These are phyloP conservation scores for Xiphydria camelus DNA, from an alignment of 2,888 invertebrate genomes.

Conservation along the genomic window DNA sequence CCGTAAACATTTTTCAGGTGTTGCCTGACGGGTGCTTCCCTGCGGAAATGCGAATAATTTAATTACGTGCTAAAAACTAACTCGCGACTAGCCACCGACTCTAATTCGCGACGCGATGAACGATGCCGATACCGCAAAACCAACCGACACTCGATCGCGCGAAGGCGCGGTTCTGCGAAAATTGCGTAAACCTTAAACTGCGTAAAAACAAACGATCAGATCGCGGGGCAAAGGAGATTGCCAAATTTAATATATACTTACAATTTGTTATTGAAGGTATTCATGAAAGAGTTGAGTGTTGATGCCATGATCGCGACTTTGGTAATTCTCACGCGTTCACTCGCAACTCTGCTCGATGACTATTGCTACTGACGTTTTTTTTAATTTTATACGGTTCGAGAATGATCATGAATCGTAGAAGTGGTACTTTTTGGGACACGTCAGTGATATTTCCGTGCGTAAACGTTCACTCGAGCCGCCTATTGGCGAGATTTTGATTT, in stretches of 20 bases:
- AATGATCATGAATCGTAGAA: slow-evolving; percentile 47
- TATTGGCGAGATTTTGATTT: no score
- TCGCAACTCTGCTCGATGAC: slow-evolving; percentile 20
- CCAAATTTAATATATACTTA: slow-evolving; percentile 59
- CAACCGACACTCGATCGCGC: background rate
- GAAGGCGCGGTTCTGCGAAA: no score
- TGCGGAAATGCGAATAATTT: slow-evolving; percentile 53
- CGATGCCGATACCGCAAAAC: no score
- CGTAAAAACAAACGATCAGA: no score
- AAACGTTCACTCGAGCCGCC: no score
- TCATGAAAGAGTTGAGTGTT: slow-evolving; percentile 67
- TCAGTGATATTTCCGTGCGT: slow-evolving; percentile 51
- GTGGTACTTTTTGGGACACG: slow-evolving; percentile 48
- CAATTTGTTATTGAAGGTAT: slow-evolving; percentile 72
- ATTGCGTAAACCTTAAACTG: no score
- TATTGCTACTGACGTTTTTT: slow-evolving; percentile 20
- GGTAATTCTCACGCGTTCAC: slow-evolving; percentile 11
- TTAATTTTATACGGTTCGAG: slow-evolving; percentile 32
- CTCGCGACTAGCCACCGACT: slow-evolving; percentile 19
- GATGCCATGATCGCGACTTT: slow-evolving; percentile 61
- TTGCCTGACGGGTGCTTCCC: slow-evolving; percentile 84
- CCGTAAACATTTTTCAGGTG: slow-evolving; percentile 97
- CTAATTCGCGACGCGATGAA: slow-evolving; percentile 26
- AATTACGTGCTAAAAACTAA: slow-evolving; percentile 17
- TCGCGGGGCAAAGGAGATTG: slow-evolving; percentile 24